phyloP scores from a whole-genome alignment of 2,888 invertebrate genomes.

The Thecophora atra region DNA sequence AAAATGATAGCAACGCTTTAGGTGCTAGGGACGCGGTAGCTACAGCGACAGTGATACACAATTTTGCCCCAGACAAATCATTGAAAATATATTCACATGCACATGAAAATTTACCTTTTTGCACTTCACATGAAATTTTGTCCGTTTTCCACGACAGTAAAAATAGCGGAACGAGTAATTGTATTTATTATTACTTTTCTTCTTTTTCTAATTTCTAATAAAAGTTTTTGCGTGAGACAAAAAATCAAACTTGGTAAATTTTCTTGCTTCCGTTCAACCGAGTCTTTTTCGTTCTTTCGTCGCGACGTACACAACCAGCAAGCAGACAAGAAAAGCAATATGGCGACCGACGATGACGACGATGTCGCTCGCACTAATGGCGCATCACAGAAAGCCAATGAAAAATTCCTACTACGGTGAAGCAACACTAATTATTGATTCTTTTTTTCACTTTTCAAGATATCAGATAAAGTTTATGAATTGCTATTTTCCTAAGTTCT shows the following conservation, averaged over 20 bases:
- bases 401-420: not conserved
- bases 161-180: not conserved
- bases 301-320: constrained; percentile 4
- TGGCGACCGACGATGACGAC: constrained; percentile 40
- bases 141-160: not conserved
- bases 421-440: not conserved
- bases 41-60: not conserved
- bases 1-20: not conserved
- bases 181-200: not conserved
- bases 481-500: not conserved
- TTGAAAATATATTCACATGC: not conserved
- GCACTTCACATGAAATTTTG: not conserved
- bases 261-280: constrained; percentile 5
- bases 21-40: not conserved
- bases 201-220: constrained; percentile 20
- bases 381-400: not conserved
- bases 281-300: constrained; percentile 33
- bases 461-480: too few relatives aligned
- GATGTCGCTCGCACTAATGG: constrained; percentile 12
- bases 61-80: not conserved
- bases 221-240: constrained; percentile 28
- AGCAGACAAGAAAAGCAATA: constrained; percentile 51
- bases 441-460: constrained; percentile 1
- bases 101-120: constrained; percentile 22
- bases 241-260: constrained; percentile 18